Conservation (phyloP, 2,888 invertebrate genomes). For the Phymatocera aterrima region DNA sequence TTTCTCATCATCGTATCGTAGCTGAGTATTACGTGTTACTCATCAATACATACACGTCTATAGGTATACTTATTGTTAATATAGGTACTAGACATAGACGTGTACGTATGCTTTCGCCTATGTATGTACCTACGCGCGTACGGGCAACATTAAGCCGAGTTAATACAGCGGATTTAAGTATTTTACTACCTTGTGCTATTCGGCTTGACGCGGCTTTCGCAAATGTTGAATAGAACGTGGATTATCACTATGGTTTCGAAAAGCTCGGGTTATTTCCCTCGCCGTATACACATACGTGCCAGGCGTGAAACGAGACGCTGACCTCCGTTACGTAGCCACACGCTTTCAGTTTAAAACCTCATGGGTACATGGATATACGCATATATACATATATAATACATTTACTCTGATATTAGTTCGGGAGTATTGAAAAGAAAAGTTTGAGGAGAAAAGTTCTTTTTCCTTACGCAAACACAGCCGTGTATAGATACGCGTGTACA, state of each 20-base stretch:
- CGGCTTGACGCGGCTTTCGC: background rate
- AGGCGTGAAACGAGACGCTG: slow-evolving; percentile 24
- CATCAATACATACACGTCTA: background rate
- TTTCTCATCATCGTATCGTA: slow-evolving; percentile 11
- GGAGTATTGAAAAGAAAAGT: background rate
- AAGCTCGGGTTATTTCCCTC: background rate
- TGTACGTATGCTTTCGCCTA: background rate
- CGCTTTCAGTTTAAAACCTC: background rate
- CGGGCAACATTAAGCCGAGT: slow-evolving; percentile 18
- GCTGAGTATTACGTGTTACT: background rate
- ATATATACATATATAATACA: background rate
- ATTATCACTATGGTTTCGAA: slow-evolving; percentile 19
- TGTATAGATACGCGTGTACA: no score
- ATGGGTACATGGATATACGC: background rate
- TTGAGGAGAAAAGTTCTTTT: background rate
- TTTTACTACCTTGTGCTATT: background rate
- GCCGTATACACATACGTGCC: background rate
- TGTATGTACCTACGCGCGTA: background rate
- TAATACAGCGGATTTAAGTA: slow-evolving; percentile 15
- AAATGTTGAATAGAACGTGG: slow-evolving; percentile 14
- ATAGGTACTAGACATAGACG: background rate
- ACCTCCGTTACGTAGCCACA: slow-evolving; percentile 6
- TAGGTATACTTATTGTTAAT: no score
- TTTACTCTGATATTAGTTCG: no score
- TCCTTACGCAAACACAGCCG: no score